phyloP scores from a whole-genome alignment of 2,113 vertebrate species.

The Tetrao urogallus region DNA sequence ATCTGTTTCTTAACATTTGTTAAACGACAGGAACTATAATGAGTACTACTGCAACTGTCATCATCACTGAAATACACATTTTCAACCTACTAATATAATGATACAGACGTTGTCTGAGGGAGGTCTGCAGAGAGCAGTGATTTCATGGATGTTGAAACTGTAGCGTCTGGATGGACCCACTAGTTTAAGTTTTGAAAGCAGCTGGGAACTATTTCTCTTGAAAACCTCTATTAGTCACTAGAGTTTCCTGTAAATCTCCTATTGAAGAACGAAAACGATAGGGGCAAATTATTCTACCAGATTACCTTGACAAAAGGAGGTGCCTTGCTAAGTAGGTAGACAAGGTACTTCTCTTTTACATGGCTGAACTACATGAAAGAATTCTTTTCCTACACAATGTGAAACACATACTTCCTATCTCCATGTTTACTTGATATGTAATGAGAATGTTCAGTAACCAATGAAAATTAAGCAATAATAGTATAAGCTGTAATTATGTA shows the following conservation, averaged over 20 bases:
- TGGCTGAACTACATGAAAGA: not conserved
- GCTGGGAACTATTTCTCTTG: not conserved
- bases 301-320: not conserved
- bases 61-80: not conserved
- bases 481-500: constrained; percentile 23
- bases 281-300: not conserved
- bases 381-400: not conserved
- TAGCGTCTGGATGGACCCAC: not conserved
- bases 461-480: not conserved
- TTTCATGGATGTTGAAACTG: not conserved
- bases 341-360: not conserved
- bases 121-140: not conserved
- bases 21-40: not conserved
- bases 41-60: not conserved
- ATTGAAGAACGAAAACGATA: not conserved
- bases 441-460: not conserved
- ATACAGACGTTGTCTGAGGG: not conserved
- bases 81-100: not conserved
- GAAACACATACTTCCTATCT: not conserved
- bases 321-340: not conserved
- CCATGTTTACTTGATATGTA: constrained; percentile 10
- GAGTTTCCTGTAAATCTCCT: not conserved
- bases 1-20: not conserved
- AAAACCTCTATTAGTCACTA: not conserved
- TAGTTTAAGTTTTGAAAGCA: not conserved